Evolutionary conservation across 2,797 vertebrate species (phyloP).

Genomic region (Halcyon badia): DNA sequence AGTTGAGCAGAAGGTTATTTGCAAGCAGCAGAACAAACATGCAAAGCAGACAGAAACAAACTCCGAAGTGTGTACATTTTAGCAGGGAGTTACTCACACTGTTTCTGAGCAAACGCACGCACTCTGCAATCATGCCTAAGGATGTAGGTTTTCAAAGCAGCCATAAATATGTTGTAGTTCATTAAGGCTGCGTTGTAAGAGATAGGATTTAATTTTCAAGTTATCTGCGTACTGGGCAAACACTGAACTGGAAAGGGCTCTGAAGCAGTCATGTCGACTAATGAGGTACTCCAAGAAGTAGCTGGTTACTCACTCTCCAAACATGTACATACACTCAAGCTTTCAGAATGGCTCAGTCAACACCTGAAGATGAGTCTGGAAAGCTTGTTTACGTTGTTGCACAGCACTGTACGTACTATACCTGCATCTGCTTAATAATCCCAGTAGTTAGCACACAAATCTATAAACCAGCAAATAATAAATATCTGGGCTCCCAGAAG

Average conservation of each 20-base stretch:
- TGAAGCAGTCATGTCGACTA: background rate
- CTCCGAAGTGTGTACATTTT: background rate
- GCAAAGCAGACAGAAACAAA: background rate
- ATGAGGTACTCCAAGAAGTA: slow-evolving; percentile 16
- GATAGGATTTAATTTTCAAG: slow-evolving; percentile 20
- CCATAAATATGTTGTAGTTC: background rate
- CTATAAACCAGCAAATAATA: slow-evolving; percentile 14
- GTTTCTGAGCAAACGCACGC: background rate
- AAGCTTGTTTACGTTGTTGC: background rate
- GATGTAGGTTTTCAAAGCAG: background rate
- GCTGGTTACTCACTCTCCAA: slow-evolving; percentile 5
- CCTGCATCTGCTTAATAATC: background rate
- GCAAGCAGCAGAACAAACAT: background rate
- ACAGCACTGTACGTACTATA: background rate
- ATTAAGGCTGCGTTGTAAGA: background rate
- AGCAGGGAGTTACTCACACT: background rate
- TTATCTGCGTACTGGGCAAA: background rate
- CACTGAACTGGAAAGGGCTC: background rate
- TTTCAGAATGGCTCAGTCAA: slow-evolving; percentile 43
- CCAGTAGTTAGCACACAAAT: slow-evolving; percentile 3
- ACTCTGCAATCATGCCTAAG: background rate
- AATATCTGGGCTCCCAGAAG: slow-evolving; percentile 9
- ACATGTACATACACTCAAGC: background rate
- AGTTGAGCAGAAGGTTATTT: background rate
- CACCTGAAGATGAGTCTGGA: slow-evolving; percentile 11